Conservation (phyloP, 2,113 vertebrate species). For the Naja naja region DNA sequence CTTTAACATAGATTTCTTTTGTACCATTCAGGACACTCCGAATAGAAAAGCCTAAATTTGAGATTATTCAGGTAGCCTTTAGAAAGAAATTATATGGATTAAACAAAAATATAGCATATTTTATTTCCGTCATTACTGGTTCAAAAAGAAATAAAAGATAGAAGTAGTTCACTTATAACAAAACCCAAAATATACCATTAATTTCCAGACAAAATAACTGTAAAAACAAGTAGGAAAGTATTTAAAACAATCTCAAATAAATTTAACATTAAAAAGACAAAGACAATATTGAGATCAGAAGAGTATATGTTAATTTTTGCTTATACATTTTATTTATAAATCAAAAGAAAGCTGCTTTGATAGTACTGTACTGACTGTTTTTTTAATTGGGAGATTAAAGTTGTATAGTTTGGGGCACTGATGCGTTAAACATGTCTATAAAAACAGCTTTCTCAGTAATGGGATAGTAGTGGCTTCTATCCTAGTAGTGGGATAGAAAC, state of each 20-base stretch:
- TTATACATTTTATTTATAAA: background rate
- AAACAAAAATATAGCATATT: background rate
- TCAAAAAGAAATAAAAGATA: background rate
- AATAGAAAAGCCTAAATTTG: background rate
- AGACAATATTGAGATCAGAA: background rate
- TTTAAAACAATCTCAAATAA: background rate
- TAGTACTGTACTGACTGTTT: background rate
- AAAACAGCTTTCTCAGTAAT: background rate
- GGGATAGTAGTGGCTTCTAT: background rate
- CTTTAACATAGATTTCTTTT: background rate
- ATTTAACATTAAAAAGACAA: background rate
- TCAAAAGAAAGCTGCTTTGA: background rate
- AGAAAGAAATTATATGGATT: background rate
- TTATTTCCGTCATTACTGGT: background rate
- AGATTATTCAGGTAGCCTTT: background rate
- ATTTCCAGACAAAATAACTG: background rate
- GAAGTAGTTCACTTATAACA: background rate
- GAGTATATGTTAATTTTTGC: background rate
- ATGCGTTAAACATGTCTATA: background rate
- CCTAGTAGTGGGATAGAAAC: background rate
- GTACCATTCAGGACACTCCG: background rate
- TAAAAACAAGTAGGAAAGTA: background rate
- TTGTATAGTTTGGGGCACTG: background rate
- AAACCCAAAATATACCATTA: background rate
- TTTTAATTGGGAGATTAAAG: background rate